These are phyloP conservation scores for Muscicapa adusta DNA, from an alignment of 2,113 vertebrate genomes.

Conservation along the genomic window DNA sequence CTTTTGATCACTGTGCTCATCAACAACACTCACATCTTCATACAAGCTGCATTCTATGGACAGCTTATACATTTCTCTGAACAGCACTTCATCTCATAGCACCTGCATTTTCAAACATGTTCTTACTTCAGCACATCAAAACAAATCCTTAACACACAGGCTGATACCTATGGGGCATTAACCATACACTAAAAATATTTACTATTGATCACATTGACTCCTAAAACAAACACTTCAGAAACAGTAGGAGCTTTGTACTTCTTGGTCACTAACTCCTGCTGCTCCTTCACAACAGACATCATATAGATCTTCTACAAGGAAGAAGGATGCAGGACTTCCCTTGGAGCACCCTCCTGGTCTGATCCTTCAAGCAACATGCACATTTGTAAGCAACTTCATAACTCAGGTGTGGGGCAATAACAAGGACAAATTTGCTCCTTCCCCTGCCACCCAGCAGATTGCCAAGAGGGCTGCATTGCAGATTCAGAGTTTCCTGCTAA, in stretches of 20 bases:
- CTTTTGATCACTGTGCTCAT: background rate
- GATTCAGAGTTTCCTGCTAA: background rate
- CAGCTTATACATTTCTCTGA: background rate
- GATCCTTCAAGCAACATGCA: background rate
- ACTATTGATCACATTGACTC: background rate
- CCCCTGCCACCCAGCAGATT: background rate
- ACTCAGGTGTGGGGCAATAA: background rate
- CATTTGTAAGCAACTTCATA: background rate
- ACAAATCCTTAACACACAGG: background rate
- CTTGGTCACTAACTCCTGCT: background rate
- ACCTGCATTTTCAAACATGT: background rate
- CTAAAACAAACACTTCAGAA: background rate
- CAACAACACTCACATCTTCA: background rate
- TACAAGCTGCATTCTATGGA: background rate
- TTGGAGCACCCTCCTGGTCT: background rate
- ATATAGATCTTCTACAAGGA: background rate
- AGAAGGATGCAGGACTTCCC: background rate
- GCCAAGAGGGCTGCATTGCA: background rate
- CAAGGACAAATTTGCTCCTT: background rate
- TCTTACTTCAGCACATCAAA: background rate
- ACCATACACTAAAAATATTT: background rate
- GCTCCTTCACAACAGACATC: background rate
- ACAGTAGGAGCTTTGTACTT: background rate
- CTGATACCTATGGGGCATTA: background rate
- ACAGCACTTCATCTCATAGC: background rate